Conservation (phyloP, 2,113 vertebrate genomes). For the Aphyosemion australe region DNA sequence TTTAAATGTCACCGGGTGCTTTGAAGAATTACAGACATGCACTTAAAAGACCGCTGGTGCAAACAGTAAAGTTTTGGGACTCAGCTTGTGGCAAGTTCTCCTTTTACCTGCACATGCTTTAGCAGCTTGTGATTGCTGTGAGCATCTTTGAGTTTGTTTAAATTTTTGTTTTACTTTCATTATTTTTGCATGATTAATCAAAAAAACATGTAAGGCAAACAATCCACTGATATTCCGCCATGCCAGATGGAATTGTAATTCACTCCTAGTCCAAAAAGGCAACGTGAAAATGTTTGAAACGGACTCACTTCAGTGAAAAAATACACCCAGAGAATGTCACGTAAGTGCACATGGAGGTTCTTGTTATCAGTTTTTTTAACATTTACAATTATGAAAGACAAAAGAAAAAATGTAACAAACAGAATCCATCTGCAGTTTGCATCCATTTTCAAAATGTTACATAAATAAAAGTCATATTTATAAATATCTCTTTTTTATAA, state of each 20-base stretch:
- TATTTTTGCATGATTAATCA: not conserved
- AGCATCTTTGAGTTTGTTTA: too few relatives aligned
- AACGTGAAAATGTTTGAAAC: not conserved
- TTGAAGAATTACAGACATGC: not conserved
- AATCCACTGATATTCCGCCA: not conserved
- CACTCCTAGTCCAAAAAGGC: not conserved
- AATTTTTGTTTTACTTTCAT: too few relatives aligned
- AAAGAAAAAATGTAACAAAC: constrained; percentile 81
- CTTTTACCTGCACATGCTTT: not conserved
- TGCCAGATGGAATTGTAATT: not conserved
- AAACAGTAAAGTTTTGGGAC: not conserved
- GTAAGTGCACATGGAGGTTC: constrained; percentile 76
- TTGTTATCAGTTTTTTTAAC: constrained; percentile 79
- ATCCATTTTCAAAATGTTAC: constrained; percentile 83
- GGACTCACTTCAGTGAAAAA: not conserved
- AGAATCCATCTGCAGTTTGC: constrained; percentile 84
- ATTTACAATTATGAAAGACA: constrained; percentile 83
- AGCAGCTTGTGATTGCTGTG: not conserved
- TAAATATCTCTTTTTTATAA: constrained; percentile 88
- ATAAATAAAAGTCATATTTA: constrained; percentile 87
- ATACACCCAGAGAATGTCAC: constrained; percentile 40
- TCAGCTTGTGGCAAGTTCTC: too few relatives aligned
- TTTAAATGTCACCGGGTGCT: not conserved
- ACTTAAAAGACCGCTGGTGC: not conserved
- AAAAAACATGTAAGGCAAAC: not conserved